A percentile compares a stretch with the other conserved stretches of the same genome.
Evolutionary conservation across 2,797 vertebrate genomes (phyloP).

Genomic region (Momotus momota): DNA sequence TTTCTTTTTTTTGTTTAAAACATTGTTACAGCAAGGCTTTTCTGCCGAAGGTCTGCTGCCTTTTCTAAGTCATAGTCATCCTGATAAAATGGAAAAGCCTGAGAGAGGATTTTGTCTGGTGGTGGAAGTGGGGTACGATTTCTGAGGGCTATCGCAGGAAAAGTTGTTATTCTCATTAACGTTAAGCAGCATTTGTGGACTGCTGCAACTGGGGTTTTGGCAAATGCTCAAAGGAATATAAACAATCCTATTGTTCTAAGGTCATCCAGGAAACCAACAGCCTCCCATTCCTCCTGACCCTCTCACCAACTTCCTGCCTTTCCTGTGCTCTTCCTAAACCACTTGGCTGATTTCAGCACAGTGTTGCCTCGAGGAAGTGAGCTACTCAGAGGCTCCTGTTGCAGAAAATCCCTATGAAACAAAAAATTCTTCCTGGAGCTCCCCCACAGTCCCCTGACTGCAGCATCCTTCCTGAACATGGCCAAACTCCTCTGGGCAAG

Average conservation of each 20-base stretch:
- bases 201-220: neutral
- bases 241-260: slow-evolving; percentile 35
- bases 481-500: neutral
- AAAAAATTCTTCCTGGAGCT: neutral
- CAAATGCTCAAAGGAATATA: slow-evolving; percentile 9
- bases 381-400: neutral
- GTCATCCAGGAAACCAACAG: slow-evolving; percentile 49
- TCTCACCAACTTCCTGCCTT: slow-evolving; percentile 28
- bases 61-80: neutral
- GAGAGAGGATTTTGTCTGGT: neutral
- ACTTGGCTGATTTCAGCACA: neutral
- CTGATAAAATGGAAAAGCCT: neutral
- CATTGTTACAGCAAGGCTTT: neutral
- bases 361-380: neutral
- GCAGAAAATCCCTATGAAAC: neutral
- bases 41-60: neutral
- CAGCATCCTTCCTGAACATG: neutral
- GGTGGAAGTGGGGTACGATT: neutral
- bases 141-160: neutral
- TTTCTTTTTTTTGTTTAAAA: neutral
- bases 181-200: neutral
- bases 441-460: neutral
- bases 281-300: slow-evolving; percentile 35
- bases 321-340: neutral
- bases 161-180: slow-evolving; percentile 20